Percentiles rank a stretch among this genome's conserved stretches.
phyloP scores from a whole-genome alignment of 2,113 vertebrate genomes.

The Notarius lentiginosus region DNA sequence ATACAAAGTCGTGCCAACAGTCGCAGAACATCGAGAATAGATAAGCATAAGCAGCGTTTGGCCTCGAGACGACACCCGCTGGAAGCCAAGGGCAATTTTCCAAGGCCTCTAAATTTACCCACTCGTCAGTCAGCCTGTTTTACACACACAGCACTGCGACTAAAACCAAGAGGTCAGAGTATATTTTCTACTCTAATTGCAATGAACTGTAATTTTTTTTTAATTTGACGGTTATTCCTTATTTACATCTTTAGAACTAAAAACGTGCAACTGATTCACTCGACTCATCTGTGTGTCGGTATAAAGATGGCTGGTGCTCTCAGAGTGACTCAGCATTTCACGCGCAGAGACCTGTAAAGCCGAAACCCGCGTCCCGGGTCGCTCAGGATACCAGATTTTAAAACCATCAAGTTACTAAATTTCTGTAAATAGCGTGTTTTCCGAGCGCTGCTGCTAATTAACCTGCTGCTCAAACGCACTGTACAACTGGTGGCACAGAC shows the following conservation, averaged over 20 bases:
- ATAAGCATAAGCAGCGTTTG: conserved; percentile 3
- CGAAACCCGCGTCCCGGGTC: background rate
- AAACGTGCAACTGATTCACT: background rate
- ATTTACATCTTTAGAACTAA: background rate
- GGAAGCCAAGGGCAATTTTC: background rate
- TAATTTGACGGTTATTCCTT: background rate
- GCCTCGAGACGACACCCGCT: background rate
- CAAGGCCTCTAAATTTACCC: background rate
- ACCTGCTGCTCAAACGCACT: background rate
- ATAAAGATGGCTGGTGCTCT: background rate
- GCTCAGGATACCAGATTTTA: background rate
- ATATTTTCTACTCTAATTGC: background rate
- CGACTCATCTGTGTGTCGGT: background rate
- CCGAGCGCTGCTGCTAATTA: too few relatives aligned
- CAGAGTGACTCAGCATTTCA: background rate
- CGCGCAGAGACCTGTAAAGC: background rate
- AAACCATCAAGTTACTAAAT: background rate
- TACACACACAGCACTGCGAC: too few relatives aligned
- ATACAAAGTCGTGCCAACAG: background rate
- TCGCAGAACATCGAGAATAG: background rate
- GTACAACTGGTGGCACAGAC: background rate
- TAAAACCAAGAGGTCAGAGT: background rate
- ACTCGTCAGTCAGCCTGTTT: background rate
- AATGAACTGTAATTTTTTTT: background rate
- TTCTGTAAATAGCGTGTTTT: background rate